These are phyloP conservation scores for Fratercula arctica DNA, from an alignment of 2,797 vertebrate species.

Conservation along the genomic window DNA sequence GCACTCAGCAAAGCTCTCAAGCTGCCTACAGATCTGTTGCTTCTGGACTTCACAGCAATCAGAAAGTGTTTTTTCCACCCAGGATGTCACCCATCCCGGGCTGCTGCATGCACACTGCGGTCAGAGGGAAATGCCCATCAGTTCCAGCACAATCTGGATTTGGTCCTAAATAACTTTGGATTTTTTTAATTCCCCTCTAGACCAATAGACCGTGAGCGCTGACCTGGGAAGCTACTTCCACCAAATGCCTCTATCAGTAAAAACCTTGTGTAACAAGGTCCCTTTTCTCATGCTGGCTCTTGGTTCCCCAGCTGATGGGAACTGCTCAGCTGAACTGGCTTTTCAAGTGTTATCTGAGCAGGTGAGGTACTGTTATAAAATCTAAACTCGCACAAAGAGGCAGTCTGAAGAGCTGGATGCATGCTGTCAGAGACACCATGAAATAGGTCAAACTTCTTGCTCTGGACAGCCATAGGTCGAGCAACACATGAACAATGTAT, in stretches of 20 bases:
- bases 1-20: not conserved
- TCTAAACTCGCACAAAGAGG: not conserved
- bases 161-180: not conserved
- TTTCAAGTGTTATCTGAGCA: not conserved
- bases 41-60: not conserved
- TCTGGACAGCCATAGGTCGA: not conserved
- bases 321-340: not conserved
- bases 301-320: not conserved
- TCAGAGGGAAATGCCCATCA: not conserved
- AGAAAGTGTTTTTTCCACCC: not conserved
- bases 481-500: not conserved
- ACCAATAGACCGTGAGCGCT: not conserved
- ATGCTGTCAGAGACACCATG: fast-evolving
- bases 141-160: not conserved
- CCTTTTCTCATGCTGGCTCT: not conserved
- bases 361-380: not conserved
- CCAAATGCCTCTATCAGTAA: not conserved
- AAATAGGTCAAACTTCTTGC: not conserved
- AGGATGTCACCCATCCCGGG: not conserved
- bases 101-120: not conserved
- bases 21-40: not conserved
- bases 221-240: not conserved
- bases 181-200: not conserved
- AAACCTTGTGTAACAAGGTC: fast-evolving
- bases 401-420: fast-evolving